Evolutionary conservation across 2,113 vertebrate species (phyloP).

Genomic region (Phrynosoma platyrhinos): DNA sequence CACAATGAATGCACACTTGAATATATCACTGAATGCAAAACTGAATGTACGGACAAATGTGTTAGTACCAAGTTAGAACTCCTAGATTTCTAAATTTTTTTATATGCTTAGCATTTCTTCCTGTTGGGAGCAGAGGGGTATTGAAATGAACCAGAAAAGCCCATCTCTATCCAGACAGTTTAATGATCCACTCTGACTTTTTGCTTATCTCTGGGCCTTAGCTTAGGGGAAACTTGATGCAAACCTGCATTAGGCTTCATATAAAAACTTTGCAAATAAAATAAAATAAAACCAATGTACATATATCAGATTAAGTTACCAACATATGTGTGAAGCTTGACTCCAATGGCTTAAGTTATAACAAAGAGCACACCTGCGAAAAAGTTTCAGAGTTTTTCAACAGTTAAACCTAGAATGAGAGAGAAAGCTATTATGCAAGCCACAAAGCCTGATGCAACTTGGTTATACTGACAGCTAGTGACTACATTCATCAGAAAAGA

Average conservation of each 20-base stretch:
- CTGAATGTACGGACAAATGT: not conserved
- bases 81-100: not conserved
- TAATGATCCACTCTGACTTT: not conserved
- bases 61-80: not conserved
- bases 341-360: accelerated
- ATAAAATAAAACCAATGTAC: not conserved
- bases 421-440: not conserved
- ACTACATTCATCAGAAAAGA: no score
- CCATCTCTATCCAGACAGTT: not conserved
- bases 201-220: not conserved
- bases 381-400: not conserved
- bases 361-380: not conserved
- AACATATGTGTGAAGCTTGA: not conserved
- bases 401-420: not conserved
- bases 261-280: not conserved
- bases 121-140: not conserved
- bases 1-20: no score
- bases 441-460: not conserved
- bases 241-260: not conserved
- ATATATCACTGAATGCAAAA: no score
- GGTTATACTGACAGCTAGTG: not conserved
- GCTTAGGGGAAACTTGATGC: not conserved
- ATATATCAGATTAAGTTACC: not conserved
- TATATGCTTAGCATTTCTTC: not conserved
- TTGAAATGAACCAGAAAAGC: not conserved